Evolutionary conservation across 2,797 vertebrate genomes (phyloP).

Genomic region (Eurystomus glaucurus): DNA sequence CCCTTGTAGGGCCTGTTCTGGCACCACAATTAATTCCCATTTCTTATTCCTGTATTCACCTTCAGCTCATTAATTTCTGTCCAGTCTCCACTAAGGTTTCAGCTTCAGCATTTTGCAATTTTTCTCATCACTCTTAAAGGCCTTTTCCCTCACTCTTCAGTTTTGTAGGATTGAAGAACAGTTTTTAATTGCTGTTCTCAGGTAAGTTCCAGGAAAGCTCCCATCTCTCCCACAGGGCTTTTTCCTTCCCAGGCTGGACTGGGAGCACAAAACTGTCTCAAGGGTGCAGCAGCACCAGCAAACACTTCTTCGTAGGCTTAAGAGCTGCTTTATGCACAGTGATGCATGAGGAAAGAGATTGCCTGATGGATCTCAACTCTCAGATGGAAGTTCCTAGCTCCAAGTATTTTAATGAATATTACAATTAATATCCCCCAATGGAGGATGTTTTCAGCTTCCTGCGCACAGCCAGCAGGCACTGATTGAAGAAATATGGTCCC

Average conservation of each 20-base stretch:
- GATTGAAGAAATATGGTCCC: not conserved
- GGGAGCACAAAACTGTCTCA: not conserved
- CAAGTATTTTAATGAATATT: not conserved
- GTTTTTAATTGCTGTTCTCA: not conserved
- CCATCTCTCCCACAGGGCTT: not conserved
- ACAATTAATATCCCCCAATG: not conserved
- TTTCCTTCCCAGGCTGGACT: not conserved
- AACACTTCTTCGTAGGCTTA: not conserved
- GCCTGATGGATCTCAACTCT: not conserved
- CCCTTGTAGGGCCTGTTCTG: not conserved
- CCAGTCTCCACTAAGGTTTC: not conserved
- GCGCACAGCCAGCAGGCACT: not conserved
- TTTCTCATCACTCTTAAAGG: not conserved
- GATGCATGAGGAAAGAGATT: not conserved
- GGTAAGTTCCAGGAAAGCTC: not conserved
- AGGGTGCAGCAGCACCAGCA: not conserved
- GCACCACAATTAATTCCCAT: not conserved
- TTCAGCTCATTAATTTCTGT: constrained; percentile 29
- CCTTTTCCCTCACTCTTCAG: not conserved
- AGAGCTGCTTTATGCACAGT: not conserved
- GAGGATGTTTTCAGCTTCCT: not conserved
- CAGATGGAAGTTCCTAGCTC: not conserved
- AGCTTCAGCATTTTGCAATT: not conserved
- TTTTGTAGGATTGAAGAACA: not conserved
- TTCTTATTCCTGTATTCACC: constrained; percentile 4